These are phyloP conservation scores for Neoitamus cyanurus DNA, from an alignment of 2,888 invertebrate genomes.

Conservation along the genomic window DNA sequence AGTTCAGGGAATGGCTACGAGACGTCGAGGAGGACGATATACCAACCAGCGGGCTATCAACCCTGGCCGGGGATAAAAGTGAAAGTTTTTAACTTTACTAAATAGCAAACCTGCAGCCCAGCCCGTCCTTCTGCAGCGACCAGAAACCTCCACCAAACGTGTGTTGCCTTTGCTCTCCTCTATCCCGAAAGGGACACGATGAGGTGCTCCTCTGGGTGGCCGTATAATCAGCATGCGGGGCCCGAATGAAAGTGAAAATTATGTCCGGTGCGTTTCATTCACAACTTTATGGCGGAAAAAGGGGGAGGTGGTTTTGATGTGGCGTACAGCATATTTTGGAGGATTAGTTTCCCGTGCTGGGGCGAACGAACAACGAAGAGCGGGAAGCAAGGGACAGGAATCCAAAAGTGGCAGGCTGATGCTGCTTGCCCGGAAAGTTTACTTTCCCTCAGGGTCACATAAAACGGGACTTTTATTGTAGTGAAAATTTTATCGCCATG, in stretches of 20 bases:
- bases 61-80: slow-evolving; percentile 17
- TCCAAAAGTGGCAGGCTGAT: not conserved
- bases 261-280: slow-evolving; percentile 42
- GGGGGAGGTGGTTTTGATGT: not conserved
- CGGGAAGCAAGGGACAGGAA: not conserved
- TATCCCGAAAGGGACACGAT: not conserved
- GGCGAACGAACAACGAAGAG: not conserved
- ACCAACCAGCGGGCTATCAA: not conserved
- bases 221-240: slow-evolving; percentile 12
- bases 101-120: slow-evolving; percentile 24
- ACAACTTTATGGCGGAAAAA: slow-evolving; percentile 29
- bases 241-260: slow-evolving; percentile 42
- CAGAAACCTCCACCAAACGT: not conserved
- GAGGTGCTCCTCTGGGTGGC: not conserved
- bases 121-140: not conserved
- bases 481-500: slow-evolving; percentile 26
- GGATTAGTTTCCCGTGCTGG: not conserved
- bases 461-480: slow-evolving; percentile 15
- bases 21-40: not conserved
- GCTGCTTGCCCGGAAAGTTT: slow-evolving; percentile 9
- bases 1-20: not conserved
- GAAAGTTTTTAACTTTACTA: slow-evolving; percentile 45
- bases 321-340: slow-evolving; percentile 23
- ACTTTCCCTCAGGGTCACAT: slow-evolving; percentile 16
- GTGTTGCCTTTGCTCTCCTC: not conserved